Evolutionary conservation across 2,113 vertebrate species (phyloP).

Genomic region (Planiliza haematocheilus): DNA sequence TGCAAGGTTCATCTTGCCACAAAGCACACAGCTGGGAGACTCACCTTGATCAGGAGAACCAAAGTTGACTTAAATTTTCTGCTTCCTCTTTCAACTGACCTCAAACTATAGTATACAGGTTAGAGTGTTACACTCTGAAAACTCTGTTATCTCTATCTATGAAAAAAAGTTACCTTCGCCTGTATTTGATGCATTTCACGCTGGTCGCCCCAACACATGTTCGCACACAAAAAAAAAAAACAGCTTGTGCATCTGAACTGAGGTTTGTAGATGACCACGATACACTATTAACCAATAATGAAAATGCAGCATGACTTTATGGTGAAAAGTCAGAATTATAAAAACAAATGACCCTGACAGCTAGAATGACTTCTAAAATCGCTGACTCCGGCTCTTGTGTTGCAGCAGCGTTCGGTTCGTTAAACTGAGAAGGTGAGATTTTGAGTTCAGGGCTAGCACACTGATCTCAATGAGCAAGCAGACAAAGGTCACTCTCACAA

Average conservation of each 20-base stretch:
- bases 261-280: constrained; percentile 9
- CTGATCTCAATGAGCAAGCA: constrained; percentile 50
- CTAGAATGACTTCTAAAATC: constrained; percentile 68
- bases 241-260: neutral
- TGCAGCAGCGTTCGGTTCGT: constrained; percentile 67
- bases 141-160: too few species aligned
- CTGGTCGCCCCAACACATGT: neutral
- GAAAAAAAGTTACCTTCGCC: too few species aligned
- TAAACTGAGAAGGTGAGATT: constrained; percentile 76
- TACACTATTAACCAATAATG: constrained; percentile 22
- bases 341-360: constrained; percentile 72
- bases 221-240: constrained; percentile 10
- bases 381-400: constrained; percentile 59
- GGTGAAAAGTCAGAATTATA: constrained; percentile 68
- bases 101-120: constrained; percentile 23
- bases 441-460: constrained; percentile 53
- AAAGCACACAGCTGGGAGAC: constrained; percentile 65
- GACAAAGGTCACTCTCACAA: constrained; percentile 76
- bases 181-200: constrained; percentile 2
- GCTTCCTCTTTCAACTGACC: constrained; percentile 44
- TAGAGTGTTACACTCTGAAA: neutral
- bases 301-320: constrained; percentile 44
- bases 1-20: constrained; percentile 62
- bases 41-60: constrained; percentile 64
- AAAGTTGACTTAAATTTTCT: constrained; percentile 41